Evolutionary conservation across 2,888 invertebrate genomes (phyloP).

Genomic region (Orthosia incerta): DNA sequence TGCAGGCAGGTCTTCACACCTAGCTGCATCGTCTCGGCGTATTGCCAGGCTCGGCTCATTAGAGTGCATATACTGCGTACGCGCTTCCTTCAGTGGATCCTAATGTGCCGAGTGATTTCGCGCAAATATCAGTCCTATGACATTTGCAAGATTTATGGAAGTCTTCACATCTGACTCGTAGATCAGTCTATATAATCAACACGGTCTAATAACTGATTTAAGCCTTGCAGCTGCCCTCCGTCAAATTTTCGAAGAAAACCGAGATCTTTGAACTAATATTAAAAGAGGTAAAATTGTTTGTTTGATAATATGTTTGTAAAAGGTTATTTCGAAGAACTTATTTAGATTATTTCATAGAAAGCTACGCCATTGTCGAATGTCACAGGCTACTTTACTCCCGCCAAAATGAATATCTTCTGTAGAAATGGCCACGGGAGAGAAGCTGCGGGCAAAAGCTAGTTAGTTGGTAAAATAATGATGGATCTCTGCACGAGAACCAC

Average conservation of each 20-base stretch:
- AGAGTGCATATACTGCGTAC: slow-evolving; percentile 36
- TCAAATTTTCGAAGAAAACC: neutral
- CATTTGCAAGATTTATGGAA: slow-evolving; percentile 21
- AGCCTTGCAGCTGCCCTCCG: neutral
- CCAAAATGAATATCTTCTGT: neutral
- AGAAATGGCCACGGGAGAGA: neutral
- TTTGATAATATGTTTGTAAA: no score
- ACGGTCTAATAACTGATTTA: neutral
- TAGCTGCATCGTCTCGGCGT: slow-evolving; percentile 18
- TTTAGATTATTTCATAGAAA: no score
- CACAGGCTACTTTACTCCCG: no score
- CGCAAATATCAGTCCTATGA: slow-evolving; percentile 20
- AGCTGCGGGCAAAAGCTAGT: neutral
- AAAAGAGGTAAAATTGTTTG: no score
- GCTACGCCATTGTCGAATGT: no score
- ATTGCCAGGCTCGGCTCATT: slow-evolving; percentile 47
- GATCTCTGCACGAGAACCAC: neutral
- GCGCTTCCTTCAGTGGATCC: slow-evolving; percentile 26
- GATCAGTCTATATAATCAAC: neutral
- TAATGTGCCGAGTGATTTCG: slow-evolving; percentile 45
- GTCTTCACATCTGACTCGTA: slow-evolving; percentile 3
- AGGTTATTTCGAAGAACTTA: no score
- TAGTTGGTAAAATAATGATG: neutral
- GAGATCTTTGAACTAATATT: neutral
- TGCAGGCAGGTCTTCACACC: neutral